A percentile compares a stretch with the other conserved stretches of the same genome.
Evolutionary conservation across 1,140 invertebrate species (phyloP).

Genomic region (Drosophila funebris): DNA sequence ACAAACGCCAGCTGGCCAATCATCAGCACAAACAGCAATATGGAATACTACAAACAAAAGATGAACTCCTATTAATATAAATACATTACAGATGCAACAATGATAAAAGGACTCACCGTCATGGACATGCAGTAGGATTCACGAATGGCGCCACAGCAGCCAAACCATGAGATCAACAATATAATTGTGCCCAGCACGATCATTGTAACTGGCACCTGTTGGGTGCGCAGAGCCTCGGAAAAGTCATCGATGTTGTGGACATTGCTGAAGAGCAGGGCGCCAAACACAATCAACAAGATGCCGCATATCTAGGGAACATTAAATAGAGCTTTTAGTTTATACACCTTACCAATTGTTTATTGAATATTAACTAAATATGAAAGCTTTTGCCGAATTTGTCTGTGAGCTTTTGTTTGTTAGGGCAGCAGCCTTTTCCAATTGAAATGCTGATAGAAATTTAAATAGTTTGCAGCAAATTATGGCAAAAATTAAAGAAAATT

Average conservation of each 20-base stretch:
- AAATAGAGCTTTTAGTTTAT: constrained; percentile 3
- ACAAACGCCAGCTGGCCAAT: constrained; percentile 87
- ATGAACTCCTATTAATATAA: not conserved
- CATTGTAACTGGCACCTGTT: constrained; percentile 86
- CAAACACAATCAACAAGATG: constrained; percentile 86
- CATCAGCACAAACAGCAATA: constrained; percentile 87
- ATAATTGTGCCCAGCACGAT: constrained; percentile 90
- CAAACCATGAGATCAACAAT: constrained; percentile 92
- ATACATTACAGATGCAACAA: not conserved
- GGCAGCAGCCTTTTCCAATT: not conserved
- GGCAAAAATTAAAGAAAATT: too few species aligned
- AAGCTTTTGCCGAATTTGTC: not conserved
- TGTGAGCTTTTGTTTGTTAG: not conserved
- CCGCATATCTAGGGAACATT: constrained; percentile 86
- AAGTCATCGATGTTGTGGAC: constrained; percentile 84
- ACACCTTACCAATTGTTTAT: not conserved
- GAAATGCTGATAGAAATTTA: not conserved
- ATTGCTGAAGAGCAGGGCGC: constrained; percentile 85
- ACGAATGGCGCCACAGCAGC: constrained; percentile 92
- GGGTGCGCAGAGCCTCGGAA: constrained; percentile 84
- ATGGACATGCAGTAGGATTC: constrained; percentile 93
- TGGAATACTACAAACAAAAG: constrained; percentile 85
- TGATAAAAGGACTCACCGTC: constrained; percentile 85
- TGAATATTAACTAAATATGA: constrained; percentile 28
- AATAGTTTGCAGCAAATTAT: too few species aligned